These are phyloP conservation scores for Salpingus planirostris DNA, from an alignment of 2,888 invertebrate genomes.

Conservation along the genomic window DNA sequence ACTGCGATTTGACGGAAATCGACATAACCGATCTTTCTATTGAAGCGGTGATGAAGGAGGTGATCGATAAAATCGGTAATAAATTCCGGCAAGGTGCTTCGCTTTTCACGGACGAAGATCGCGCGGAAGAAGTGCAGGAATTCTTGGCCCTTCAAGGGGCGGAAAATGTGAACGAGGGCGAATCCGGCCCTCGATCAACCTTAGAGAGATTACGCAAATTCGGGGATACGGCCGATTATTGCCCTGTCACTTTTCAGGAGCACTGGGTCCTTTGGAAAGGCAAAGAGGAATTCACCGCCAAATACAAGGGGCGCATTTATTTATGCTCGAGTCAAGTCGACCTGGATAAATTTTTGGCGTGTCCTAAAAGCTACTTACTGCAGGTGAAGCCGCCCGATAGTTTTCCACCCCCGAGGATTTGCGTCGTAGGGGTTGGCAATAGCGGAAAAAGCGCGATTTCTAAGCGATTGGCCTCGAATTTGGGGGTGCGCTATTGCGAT, in stretches of 20 bases:
- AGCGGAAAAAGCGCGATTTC: conserved; percentile 48
- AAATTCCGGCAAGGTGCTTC: conserved; percentile 40
- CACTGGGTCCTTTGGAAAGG: conserved; percentile 52
- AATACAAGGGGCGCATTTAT: conserved; percentile 48
- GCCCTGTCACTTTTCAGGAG: conserved; percentile 51
- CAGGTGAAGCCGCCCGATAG: conserved; percentile 40
- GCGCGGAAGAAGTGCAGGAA: conserved; percentile 44
- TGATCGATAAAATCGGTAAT: conserved; percentile 28
- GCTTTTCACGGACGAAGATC: conserved; percentile 42
- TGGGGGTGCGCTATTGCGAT: conserved; percentile 48
- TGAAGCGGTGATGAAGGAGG: conserved; percentile 27
- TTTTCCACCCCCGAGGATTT: conserved; percentile 48
- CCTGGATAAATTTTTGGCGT: conserved; percentile 43
- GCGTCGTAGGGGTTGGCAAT: conserved; percentile 48
- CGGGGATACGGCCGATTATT: conserved; percentile 52
- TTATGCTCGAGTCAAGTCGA: conserved; percentile 46
- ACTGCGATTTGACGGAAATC: conserved; percentile 23
- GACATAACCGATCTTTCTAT: conserved; percentile 26
- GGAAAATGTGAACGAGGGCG: conserved; percentile 33
- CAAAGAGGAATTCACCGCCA: conserved; percentile 46
- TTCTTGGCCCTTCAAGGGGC: conserved; percentile 40
- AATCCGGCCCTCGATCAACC: conserved; percentile 12
- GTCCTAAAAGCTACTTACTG: conserved; percentile 45
- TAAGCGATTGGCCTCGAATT: conserved; percentile 45
- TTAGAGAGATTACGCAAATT: conserved; percentile 24